phyloP scores from a whole-genome alignment of 2,888 invertebrate species.

The Alitta virens region DNA sequence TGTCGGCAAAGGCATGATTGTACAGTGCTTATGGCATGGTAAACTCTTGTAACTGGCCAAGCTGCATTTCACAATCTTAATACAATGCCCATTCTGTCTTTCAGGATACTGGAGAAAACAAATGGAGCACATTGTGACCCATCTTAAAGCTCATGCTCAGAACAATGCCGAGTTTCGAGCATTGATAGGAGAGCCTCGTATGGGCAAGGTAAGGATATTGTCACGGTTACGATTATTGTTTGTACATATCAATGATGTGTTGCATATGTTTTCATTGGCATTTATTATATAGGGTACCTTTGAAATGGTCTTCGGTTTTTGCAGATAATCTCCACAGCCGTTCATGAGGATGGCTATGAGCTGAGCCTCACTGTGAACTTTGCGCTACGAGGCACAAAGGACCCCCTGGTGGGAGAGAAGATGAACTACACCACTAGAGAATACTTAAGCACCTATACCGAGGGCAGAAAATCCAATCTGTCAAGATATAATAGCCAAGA shows the following conservation, averaged over 20 bases:
- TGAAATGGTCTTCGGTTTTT: too few species aligned
- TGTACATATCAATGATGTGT: too few species aligned
- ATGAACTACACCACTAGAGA: slow-evolving; percentile 31
- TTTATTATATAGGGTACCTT: too few species aligned
- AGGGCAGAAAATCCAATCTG: slow-evolving; percentile 38
- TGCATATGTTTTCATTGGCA: not conserved
- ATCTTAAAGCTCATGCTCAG: slow-evolving; percentile 55
- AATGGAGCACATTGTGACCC: slow-evolving; percentile 55
- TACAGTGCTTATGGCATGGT: too few species aligned
- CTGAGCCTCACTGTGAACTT: slow-evolving; percentile 53
- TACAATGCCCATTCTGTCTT: not conserved
- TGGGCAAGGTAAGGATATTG: slow-evolving; percentile 57
- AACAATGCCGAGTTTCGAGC: slow-evolving; percentile 57
- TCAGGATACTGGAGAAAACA: slow-evolving; percentile 58
- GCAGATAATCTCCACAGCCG: slow-evolving; percentile 49
- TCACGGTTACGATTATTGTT: not conserved
- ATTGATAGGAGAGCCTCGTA: slow-evolving; percentile 56
- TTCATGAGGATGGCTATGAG: slow-evolving; percentile 56
- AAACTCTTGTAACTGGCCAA: too few species aligned
- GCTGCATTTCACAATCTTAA: too few species aligned
- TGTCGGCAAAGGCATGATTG: too few species aligned
- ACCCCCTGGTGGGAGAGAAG: slow-evolving; percentile 42
- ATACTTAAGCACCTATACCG: slow-evolving; percentile 27
- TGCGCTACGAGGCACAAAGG: slow-evolving; percentile 48
- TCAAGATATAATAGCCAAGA: slow-evolving; percentile 33